Conservation (phyloP, 2,888 invertebrate genomes). For the Harpagoxenus sublaevis region DNA sequence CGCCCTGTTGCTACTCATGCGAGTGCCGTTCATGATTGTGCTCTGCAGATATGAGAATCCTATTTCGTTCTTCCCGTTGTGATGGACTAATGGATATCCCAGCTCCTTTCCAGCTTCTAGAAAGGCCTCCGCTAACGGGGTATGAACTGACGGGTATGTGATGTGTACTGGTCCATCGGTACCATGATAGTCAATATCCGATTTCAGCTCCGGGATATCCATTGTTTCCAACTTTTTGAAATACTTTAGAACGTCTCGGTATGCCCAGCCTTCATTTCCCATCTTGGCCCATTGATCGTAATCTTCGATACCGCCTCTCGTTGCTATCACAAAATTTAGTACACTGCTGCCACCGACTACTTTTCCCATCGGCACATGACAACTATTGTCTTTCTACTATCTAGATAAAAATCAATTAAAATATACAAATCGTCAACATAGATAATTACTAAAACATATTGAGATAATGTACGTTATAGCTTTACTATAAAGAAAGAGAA, state of each 20-base stretch:
- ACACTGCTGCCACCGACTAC: constrained; percentile 94
- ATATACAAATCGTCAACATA: too few relatives aligned
- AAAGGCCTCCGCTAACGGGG: constrained; percentile 89
- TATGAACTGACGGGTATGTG: constrained; percentile 87
- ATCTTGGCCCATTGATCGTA: constrained; percentile 92
- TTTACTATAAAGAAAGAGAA: too few relatives aligned
- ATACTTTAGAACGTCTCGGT: constrained; percentile 91
- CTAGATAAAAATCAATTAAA: too few relatives aligned
- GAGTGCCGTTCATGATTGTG: constrained; percentile 89
- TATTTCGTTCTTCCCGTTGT: constrained; percentile 88
- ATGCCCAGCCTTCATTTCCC: constrained; percentile 92
- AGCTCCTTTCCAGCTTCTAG: constrained; percentile 89
- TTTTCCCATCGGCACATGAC: constrained; percentile 88
- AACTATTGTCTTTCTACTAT: constrained; percentile 79
- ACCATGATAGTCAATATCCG: constrained; percentile 87
- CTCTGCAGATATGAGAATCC: constrained; percentile 89
- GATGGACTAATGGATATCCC: constrained; percentile 88
- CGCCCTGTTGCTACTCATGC: constrained; percentile 90
- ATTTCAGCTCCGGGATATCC: constrained; percentile 85
- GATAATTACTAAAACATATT: too few relatives aligned
- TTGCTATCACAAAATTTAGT: constrained; percentile 94
- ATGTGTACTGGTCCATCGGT: constrained; percentile 88
- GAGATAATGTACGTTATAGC: too few relatives aligned
- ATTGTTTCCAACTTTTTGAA: constrained; percentile 93
- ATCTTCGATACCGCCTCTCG: constrained; percentile 90